phyloP scores from a whole-genome alignment of 2,888 invertebrate species.

The Cotesia congregata region DNA sequence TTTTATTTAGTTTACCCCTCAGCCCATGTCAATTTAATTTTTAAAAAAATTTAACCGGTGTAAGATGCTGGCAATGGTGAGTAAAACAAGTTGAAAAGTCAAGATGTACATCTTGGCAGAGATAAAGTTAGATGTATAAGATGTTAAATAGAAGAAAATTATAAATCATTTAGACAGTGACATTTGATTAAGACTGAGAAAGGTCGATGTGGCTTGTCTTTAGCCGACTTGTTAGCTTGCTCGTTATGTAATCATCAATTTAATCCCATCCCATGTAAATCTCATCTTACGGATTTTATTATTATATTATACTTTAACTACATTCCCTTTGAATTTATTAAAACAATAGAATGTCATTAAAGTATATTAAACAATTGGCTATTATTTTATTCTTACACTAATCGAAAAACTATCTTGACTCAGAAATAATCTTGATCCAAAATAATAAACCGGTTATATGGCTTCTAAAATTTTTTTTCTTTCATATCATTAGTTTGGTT shows the following conservation, averaged over 20 bases:
- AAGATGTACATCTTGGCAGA: background rate
- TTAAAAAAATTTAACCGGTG: background rate
- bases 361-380: background rate
- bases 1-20: no score
- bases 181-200: conserved; percentile 34
- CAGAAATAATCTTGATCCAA: background rate
- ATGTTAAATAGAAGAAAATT: conserved; percentile 23
- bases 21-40: no score
- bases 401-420: background rate
- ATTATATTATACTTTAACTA: background rate
- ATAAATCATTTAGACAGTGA: conserved; percentile 39
- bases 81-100: background rate
- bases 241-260: conserved; percentile 36
- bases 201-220: conserved; percentile 30
- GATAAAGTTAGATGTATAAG: conserved; percentile 9
- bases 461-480: no score
- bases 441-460: no score
- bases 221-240: conserved; percentile 8
- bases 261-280: conserved; percentile 8
- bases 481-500: no score
- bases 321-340: background rate
- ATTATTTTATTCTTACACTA: background rate
- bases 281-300: no score
- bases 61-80: background rate
- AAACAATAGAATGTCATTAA: conserved; percentile 32